Conservation (phyloP, 2,888 invertebrate genomes). For the Synergus laeviventris region DNA sequence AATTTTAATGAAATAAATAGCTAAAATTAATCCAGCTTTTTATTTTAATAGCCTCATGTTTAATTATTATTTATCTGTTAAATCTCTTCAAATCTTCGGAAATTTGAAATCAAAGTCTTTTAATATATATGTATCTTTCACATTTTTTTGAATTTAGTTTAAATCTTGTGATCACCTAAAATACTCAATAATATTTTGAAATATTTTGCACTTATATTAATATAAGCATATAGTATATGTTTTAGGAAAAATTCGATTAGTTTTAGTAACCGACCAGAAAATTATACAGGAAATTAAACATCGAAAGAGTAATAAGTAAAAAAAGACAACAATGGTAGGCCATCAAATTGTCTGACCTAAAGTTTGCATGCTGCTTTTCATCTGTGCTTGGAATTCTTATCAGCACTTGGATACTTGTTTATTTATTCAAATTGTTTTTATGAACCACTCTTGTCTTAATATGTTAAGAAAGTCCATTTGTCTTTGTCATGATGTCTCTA, state of each 20-base stretch:
- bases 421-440: not conserved
- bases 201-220: too few species aligned
- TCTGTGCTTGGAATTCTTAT: slow-evolving; percentile 12
- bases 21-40: too few species aligned
- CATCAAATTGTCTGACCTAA: slow-evolving; percentile 14
- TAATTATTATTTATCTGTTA: too few species aligned
- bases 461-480: not conserved
- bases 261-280: not conserved
- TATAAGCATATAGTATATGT: too few species aligned
- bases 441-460: not conserved
- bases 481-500: not conserved
- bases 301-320: slow-evolving; percentile 17
- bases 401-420: not conserved
- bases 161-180: too few species aligned
- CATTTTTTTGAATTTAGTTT: too few species aligned
- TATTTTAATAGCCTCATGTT: too few species aligned
- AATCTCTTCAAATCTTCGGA: too few species aligned
- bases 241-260: too few species aligned
- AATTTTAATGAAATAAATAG: not conserved
- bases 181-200: too few species aligned
- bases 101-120: too few species aligned
- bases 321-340: slow-evolving; percentile 14
- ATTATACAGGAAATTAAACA: slow-evolving; percentile 9
- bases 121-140: too few species aligned
- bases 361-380: not conserved